Evolutionary conservation across 2,113 vertebrate genomes (phyloP), one percentile per base, ranked within the genome.

Genomic region (Rhea americana): DNA sequence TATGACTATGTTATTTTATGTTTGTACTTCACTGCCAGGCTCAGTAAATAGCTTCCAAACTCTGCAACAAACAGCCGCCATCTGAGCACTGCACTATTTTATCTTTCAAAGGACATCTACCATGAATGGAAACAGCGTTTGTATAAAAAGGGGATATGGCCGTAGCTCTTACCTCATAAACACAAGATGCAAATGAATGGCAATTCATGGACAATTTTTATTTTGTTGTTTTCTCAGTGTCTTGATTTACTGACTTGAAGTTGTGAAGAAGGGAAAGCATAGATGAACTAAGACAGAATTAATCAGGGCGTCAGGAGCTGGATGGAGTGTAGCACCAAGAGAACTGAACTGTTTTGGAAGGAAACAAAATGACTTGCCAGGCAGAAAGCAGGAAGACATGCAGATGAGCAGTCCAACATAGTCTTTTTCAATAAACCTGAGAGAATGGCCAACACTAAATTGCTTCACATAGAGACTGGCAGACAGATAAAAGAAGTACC

Each of bases 361-460:
- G 17, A 92, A 91, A 48, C 8, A 83, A 84, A 95, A 93, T 30
- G 1, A 72, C 86, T 61, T 75, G 51, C 58, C 75, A 70, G 16
- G 32, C 70, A 86, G 56, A 86, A 94, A 73, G 37, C 4, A 1
- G 65, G 37, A 81, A 73, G 59, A 53, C 16, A 51, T 51, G 47
- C 11, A 81, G 51, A 41, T 63, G 47, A 88, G 82, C 18, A 58
- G 50, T 47, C 61, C 63, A 88, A 6, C 22, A 84, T 39, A 61
- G 68, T 53, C 68, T 84, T 87, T 82, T 87, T 71, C 86, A 90
- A 41, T 72, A 72, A 83, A 91, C 70, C 83, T 86, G 77, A 81
- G 37, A 51, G 24, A 91, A 90, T 41, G 48, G 65, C 47, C 9
- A 21, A 59, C 37, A 81, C 21, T 61, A 90, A 91, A 93, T 56